Conservation (phyloP, 2,888 invertebrate species). For the Cantharis rufa region DNA sequence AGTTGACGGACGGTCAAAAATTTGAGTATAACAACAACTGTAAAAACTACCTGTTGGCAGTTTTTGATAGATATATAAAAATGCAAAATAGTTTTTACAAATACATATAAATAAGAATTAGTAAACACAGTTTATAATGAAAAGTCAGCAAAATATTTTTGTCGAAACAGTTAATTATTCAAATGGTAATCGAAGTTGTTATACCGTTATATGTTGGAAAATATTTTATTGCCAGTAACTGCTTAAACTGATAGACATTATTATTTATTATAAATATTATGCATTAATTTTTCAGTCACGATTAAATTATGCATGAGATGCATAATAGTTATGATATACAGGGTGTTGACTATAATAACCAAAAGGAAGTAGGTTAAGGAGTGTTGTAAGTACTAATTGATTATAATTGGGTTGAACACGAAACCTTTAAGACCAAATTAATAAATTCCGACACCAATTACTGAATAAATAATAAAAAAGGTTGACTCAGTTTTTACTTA, state of each 20-base stretch:
- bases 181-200: background rate
- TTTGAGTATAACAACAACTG: background rate
- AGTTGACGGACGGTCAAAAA: background rate
- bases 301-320: background rate
- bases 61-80: background rate
- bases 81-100: background rate
- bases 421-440: conserved; percentile 11
- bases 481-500: conserved; percentile 9
- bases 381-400: background rate
- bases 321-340: background rate
- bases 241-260: background rate
- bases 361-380: background rate
- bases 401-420: background rate
- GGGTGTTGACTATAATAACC: background rate
- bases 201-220: background rate
- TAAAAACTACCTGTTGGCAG: background rate
- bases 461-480: conserved; percentile 8
- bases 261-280: background rate
- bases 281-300: conserved; percentile 1
- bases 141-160: background rate
- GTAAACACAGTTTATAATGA: background rate
- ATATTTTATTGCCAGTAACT: background rate
- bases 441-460: conserved; percentile 4
- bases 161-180: background rate
- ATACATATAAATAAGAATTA: background rate